These are phyloP conservation scores for Eidolon helvum DNA, from an alignment of 2,113 vertebrate species.

Conservation along the genomic window DNA sequence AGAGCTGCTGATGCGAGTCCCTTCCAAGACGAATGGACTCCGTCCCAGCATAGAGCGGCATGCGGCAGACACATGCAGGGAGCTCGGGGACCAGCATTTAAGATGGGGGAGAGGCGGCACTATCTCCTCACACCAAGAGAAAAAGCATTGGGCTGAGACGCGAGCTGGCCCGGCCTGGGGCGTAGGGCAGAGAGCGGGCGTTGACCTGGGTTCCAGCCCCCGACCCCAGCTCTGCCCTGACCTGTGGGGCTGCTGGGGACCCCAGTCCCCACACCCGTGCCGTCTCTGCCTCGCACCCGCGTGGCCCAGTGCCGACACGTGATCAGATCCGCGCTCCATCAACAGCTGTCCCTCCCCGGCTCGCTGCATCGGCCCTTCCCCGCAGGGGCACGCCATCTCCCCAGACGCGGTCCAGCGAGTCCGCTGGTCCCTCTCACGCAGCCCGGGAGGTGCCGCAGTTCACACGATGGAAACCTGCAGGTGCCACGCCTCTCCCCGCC, in stretches of 20 bases:
- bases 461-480: background rate
- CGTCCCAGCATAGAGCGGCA: background rate
- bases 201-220: background rate
- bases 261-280: background rate
- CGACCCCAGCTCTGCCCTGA: background rate
- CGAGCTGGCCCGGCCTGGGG: no score
- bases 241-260: background rate
- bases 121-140: background rate
- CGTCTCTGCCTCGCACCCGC: background rate
- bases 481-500: no score
- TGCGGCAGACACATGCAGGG: background rate
- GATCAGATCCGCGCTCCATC: background rate
- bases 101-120: background rate
- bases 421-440: no score
- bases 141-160: background rate
- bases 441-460: background rate
- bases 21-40: background rate
- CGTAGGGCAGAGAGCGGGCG: background rate
- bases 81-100: background rate
- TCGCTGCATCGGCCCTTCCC: background rate
- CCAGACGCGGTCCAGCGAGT: background rate
- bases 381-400: background rate
- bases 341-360: background rate
- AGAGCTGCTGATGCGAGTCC: background rate
- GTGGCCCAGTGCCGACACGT: background rate